These are phyloP conservation scores for Luidia sarsii DNA, from an alignment of 53 echinoderm and acorn worm genomes.

Conservation along the genomic window DNA sequence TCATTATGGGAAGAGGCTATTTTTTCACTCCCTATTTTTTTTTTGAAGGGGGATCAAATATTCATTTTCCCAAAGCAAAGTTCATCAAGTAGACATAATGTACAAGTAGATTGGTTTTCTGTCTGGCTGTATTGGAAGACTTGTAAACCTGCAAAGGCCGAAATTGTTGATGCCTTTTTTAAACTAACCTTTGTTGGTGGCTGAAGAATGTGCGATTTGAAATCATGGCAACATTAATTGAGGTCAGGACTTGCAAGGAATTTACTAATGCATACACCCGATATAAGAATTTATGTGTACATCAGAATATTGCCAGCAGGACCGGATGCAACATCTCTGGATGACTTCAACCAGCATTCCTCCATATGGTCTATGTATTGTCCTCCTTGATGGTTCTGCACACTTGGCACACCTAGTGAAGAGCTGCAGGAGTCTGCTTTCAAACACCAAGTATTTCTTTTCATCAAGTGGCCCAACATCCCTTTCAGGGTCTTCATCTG, in stretches of 20 bases:
- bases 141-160: too few relatives aligned
- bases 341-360: slow-evolving; percentile 24
- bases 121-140: too few relatives aligned
- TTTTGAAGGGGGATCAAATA: too few relatives aligned
- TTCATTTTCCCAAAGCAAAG: too few relatives aligned
- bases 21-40: too few relatives aligned
- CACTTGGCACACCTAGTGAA: slow-evolving; percentile 2
- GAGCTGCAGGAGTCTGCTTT: slow-evolving; percentile 6
- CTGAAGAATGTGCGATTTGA: slow-evolving; percentile 2
- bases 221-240: slow-evolving; percentile 12
- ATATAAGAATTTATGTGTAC: slow-evolving; percentile 9
- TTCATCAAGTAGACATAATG: too few relatives aligned
- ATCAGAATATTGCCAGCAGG: slow-evolving; percentile 15
- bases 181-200: slow-evolving; percentile 14
- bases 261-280: slow-evolving; percentile 5
- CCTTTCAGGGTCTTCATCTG: not conserved
- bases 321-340: not conserved
- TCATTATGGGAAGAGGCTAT: too few relatives aligned
- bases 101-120: too few relatives aligned
- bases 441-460: slow-evolving; percentile 25
- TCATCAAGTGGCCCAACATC: slow-evolving; percentile 21
- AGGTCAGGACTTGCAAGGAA: slow-evolving; percentile 13
- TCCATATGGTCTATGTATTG: not conserved
- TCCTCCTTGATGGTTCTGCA: slow-evolving; percentile 1
- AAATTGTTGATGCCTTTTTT: too few relatives aligned